A percentile compares a stretch with the other conserved stretches of the same genome.
Conservation (phyloP, 2,888 invertebrate species). For the Chromoteleia sp. region DNA sequence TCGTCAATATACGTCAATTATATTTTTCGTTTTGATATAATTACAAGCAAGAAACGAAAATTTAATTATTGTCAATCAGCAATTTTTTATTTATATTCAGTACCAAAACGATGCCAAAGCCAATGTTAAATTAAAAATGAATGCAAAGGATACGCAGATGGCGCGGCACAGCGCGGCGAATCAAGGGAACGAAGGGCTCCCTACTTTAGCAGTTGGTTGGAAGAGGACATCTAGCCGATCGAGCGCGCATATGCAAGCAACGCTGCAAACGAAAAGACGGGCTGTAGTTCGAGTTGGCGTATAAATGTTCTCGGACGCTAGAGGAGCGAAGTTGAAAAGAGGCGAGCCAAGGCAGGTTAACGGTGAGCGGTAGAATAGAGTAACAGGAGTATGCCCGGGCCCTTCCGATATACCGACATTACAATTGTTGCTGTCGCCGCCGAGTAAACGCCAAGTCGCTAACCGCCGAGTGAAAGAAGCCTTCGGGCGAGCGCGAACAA, state of each 20-base stretch:
- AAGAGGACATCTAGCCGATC: slow-evolving; percentile 45
- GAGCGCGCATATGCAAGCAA: slow-evolving; percentile 52
- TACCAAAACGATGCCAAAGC: too few species aligned
- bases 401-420: slow-evolving; percentile 1
- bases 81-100: too few species aligned
- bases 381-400: slow-evolving; percentile 47
- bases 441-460: slow-evolving; percentile 17
- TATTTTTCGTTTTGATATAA: too few species aligned
- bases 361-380: slow-evolving; percentile 30
- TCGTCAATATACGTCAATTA: too few species aligned
- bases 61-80: too few species aligned
- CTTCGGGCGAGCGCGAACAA: background rate
- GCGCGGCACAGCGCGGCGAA: slow-evolving; percentile 2
- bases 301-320: slow-evolving; percentile 49
- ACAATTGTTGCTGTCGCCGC: background rate
- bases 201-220: slow-evolving; percentile 34
- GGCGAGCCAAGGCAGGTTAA: slow-evolving; percentile 41
- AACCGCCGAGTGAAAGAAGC: background rate
- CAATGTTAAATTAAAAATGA: too few species aligned
- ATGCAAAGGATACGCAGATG: slow-evolving; percentile 14
- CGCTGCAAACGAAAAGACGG: slow-evolving; percentile 20
- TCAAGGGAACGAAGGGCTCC: slow-evolving; percentile 9
- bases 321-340: slow-evolving; percentile 14
- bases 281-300: slow-evolving; percentile 22
- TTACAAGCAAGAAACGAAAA: too few species aligned